Evolutionary conservation across 1,140 invertebrate species (phyloP).

Genomic region (Trichonephila clavipes): DNA sequence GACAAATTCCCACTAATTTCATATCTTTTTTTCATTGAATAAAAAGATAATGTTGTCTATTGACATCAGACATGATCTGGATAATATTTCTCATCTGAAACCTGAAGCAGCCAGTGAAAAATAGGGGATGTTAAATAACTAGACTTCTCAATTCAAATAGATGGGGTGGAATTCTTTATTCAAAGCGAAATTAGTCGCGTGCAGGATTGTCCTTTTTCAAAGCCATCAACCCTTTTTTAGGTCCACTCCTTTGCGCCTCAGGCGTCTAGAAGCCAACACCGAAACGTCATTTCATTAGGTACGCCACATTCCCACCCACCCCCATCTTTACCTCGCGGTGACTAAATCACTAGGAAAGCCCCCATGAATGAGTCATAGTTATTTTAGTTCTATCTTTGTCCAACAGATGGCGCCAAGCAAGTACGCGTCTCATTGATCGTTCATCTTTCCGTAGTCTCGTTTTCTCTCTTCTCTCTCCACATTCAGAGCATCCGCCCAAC

Average conservation of each 20-base stretch:
- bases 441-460: not conserved
- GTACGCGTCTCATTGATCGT: not conserved
- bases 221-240: not conserved
- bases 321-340: not conserved
- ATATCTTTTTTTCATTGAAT: too few relatives aligned
- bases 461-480: not conserved
- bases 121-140: not conserved
- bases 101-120: not conserved
- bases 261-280: slow-evolving; percentile 27
- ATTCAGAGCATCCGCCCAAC: slow-evolving; percentile 57
- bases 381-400: not conserved
- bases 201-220: not conserved
- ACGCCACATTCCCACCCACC: not conserved
- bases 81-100: not conserved
- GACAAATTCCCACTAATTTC: too few relatives aligned
- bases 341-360: slow-evolving; percentile 10
- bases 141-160: not conserved
- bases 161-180: not conserved
- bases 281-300: slow-evolving; percentile 22
- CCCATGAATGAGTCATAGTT: slow-evolving; percentile 14
- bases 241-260: not conserved
- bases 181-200: not conserved
- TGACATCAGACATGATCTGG: not conserved
- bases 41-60: not conserved
- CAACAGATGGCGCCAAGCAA: not conserved